Conservation (phyloP, 1,140 invertebrate species). For the Cataglyphis hispanica region DNA sequence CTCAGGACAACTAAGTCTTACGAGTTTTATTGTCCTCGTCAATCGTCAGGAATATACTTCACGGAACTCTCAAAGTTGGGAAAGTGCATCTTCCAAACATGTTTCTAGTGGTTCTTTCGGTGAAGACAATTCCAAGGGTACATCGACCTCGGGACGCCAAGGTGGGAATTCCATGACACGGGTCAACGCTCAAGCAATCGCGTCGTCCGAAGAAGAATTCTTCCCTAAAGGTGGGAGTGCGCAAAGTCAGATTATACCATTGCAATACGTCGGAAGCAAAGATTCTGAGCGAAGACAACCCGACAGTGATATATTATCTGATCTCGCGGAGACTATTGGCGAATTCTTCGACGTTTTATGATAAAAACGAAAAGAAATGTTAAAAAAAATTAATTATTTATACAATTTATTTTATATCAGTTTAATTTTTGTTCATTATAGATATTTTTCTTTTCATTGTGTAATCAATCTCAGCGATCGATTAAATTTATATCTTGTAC, state of each 20-base stretch:
- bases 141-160: conserved; percentile 68
- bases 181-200: conserved; percentile 65
- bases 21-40: conserved; percentile 71
- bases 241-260: conserved; percentile 67
- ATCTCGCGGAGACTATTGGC: conserved; percentile 28
- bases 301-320: conserved; percentile 31
- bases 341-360: conserved; percentile 28
- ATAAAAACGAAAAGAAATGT: neutral
- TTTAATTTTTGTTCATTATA: neutral
- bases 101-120: neutral
- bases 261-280: conserved; percentile 75
- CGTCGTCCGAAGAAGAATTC: conserved; percentile 67
- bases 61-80: conserved; percentile 45
- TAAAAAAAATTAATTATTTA: neutral
- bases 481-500: neutral
- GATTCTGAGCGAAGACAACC: neutral
- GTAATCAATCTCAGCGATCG: neutral
- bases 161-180: conserved; percentile 14
- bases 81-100: neutral
- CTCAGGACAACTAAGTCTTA: conserved; percentile 63
- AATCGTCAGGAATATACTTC: conserved; percentile 73
- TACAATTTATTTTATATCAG: neutral
- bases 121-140: neutral
- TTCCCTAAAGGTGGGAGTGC: conserved; percentile 50
- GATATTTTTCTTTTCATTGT: conserved; percentile 4